phyloP scores from a whole-genome alignment of 2,113 vertebrate genomes.

The Perca fluviatilis region DNA sequence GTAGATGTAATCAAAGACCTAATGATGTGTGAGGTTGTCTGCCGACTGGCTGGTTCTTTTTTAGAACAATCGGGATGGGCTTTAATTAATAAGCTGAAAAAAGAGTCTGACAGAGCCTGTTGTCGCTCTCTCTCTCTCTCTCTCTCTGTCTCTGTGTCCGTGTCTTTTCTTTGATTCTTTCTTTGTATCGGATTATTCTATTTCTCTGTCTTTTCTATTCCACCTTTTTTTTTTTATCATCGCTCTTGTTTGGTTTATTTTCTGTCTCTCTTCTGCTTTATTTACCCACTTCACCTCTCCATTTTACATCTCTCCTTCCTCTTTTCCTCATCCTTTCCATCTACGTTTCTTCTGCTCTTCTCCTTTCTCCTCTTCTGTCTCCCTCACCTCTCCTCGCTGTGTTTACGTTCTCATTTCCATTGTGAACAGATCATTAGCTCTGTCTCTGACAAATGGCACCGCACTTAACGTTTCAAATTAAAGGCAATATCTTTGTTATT shows the following conservation, averaged over 20 bases:
- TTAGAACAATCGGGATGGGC: conserved; percentile 64
- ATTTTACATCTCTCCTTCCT: background rate
- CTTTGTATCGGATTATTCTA: background rate
- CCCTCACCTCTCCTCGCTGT: conserved; percentile 7
- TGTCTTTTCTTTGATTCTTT: conserved; percentile 19
- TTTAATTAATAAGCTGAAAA: conserved; percentile 70
- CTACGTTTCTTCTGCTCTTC: background rate
- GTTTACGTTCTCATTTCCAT: conserved; percentile 48
- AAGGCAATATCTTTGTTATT: conserved; percentile 51
- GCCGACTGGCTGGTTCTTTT: conserved; percentile 64
- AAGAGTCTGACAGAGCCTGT: conserved; percentile 52
- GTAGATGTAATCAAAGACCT: conserved; percentile 72
- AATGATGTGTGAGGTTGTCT: conserved; percentile 68
- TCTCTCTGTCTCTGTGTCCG: background rate
- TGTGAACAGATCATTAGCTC: conserved; percentile 51
- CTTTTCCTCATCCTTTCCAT: background rate
- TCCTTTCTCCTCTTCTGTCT: background rate
- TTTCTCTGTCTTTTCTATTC: background rate
- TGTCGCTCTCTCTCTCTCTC: conserved; percentile 12
- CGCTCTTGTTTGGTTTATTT: background rate
- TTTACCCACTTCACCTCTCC: background rate
- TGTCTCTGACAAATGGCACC: conserved; percentile 34
- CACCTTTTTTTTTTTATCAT: background rate
- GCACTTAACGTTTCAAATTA: conserved; percentile 54
- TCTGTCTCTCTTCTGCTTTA: background rate